These are phyloP conservation scores for Platycercus adscitus DNA, from an alignment of 2,113 vertebrate species.

Conservation along the genomic window DNA sequence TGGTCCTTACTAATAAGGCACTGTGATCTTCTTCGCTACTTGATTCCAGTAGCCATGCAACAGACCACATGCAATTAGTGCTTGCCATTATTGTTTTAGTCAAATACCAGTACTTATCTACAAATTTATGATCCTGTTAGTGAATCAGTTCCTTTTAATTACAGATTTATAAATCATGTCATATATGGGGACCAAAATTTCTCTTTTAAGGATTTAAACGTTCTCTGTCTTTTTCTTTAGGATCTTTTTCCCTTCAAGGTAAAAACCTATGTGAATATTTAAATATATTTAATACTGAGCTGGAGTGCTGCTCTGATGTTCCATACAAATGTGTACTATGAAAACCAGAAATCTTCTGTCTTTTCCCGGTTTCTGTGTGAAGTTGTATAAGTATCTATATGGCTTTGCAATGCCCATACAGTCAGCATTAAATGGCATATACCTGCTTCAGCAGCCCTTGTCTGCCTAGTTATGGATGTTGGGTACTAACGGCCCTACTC, in stretches of 20 bases:
- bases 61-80: constrained; percentile 41
- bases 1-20: constrained; percentile 73
- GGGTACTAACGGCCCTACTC: not conserved
- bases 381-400: not conserved
- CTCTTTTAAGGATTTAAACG: not conserved
- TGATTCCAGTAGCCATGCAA: constrained; percentile 45
- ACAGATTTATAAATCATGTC: not conserved
- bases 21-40: constrained; percentile 51
- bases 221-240: not conserved
- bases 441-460: not conserved
- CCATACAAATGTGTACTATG: not conserved
- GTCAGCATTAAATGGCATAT: not conserved
- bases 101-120: constrained; percentile 6
- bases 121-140: not conserved
- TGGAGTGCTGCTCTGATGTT: not conserved
- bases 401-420: fast-evolving
- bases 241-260: not conserved
- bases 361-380: not conserved
- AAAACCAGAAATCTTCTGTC: not conserved
- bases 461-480: not conserved
- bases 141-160: constrained; percentile 12
- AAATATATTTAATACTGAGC: not conserved
- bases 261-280: not conserved
- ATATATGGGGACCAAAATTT: not conserved
- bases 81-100: constrained; percentile 11